Conservation (phyloP, 2,797 vertebrate species). For the Neosalanx taihuensis region DNA sequence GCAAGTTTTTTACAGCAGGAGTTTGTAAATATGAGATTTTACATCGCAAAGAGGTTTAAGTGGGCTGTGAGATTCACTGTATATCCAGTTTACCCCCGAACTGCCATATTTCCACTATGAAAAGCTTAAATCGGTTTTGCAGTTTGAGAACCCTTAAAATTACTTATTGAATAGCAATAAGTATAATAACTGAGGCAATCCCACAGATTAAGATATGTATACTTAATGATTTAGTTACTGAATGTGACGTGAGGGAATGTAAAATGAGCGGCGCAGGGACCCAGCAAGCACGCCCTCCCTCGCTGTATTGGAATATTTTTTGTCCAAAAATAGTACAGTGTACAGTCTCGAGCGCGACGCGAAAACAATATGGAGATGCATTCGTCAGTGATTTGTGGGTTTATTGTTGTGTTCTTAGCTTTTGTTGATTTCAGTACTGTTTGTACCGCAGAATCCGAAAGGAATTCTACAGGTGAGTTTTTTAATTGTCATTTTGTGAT, state of each 20-base stretch:
- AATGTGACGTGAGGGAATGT: background rate
- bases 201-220: too few species aligned
- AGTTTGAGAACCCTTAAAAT: too few species aligned
- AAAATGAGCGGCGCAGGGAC: constrained; percentile 53
- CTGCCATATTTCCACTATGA: too few species aligned
- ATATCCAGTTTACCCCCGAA: too few species aligned
- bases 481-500: background rate
- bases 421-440: constrained; percentile 37
- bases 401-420: constrained; percentile 46
- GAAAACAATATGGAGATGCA: constrained; percentile 53
- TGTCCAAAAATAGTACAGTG: constrained; percentile 24
- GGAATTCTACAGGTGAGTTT: constrained; percentile 46
- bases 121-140: too few species aligned
- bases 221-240: too few species aligned
- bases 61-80: too few species aligned
- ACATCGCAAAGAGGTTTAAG: too few species aligned
- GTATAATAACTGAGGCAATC: too few species aligned
- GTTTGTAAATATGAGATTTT: too few species aligned
- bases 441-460: constrained; percentile 18
- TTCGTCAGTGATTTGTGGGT: constrained; percentile 31
- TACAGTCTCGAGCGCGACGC: constrained; percentile 36
- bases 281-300: constrained; percentile 35
- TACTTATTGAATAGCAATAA: too few species aligned
- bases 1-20: too few species aligned
- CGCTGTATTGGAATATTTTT: constrained; percentile 29